A percentile compares a stretch with the other conserved stretches of the same genome.
Evolutionary conservation across 2,888 invertebrate species (phyloP).

Genomic region (Chrysina gloriosa): DNA sequence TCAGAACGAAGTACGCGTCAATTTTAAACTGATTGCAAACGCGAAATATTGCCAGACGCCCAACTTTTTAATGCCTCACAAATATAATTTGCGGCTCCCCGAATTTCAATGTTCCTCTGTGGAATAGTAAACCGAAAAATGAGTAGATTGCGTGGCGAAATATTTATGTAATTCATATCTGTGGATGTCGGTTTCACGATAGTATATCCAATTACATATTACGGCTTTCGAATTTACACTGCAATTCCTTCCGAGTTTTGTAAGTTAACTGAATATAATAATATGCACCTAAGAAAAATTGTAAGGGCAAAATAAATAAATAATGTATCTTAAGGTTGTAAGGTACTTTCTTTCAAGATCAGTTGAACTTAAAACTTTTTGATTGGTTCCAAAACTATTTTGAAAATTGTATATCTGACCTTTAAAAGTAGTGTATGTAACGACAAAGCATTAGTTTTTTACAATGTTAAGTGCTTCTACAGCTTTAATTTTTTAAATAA

Average conservation of each 20-base stretch:
- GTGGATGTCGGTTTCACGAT: constrained; percentile 26
- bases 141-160: constrained; percentile 48
- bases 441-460: too few species aligned
- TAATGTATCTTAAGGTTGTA: too few species aligned
- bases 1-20: constrained; percentile 35
- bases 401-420: too few species aligned
- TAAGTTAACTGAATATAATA: too few species aligned
- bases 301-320: too few species aligned
- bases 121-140: constrained; percentile 46
- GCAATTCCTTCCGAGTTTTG: background rate
- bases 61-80: constrained; percentile 45
- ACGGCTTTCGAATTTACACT: background rate
- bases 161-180: constrained; percentile 44
- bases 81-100: constrained; percentile 50
- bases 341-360: too few species aligned
- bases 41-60: constrained; percentile 39
- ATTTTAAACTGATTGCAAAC: constrained; percentile 42
- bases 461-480: too few species aligned
- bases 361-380: too few species aligned
- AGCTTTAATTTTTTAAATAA: too few species aligned
- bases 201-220: constrained; percentile 20
- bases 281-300: too few species aligned
- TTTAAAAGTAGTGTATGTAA: too few species aligned
- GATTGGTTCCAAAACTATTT: too few species aligned
- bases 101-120: constrained; percentile 49